These are phyloP conservation scores for Teleogryllus occipitalis DNA, from an alignment of 1,140 invertebrate genomes.

Conservation along the genomic window DNA sequence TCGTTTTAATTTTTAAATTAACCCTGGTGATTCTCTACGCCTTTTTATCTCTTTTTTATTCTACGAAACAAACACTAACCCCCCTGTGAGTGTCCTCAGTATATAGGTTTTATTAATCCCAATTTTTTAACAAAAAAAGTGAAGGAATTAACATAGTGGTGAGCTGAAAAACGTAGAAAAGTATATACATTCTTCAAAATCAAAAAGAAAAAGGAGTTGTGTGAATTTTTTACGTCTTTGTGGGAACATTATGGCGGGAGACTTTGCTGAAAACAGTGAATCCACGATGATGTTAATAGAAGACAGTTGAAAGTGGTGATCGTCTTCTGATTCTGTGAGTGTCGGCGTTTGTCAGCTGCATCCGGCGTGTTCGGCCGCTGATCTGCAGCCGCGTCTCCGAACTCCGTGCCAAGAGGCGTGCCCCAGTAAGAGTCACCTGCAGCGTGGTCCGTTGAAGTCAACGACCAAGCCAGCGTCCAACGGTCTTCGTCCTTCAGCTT, in stretches of 20 bases:
- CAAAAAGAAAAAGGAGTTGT: neutral
- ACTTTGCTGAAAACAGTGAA: neutral
- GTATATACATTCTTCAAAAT: neutral
- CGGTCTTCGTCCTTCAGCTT: too few species aligned
- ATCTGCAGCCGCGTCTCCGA: neutral
- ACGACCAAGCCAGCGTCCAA: neutral
- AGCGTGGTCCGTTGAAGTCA: neutral
- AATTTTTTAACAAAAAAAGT: too few species aligned
- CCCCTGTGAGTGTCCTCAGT: too few species aligned
- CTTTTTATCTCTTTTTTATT: neutral
- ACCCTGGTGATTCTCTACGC: neutral
- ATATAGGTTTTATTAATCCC: too few species aligned
- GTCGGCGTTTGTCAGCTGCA: neutral
- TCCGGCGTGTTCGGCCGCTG: neutral
- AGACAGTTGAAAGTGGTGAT: neutral
- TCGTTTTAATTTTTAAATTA: too few species aligned
- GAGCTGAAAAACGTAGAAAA: too few species aligned
- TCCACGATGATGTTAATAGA: neutral
- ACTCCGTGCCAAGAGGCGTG: too few species aligned
- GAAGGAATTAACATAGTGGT: too few species aligned
- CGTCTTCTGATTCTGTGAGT: neutral
- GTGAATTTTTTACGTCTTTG: neutral
- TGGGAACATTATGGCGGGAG: neutral
- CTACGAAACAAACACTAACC: neutral
- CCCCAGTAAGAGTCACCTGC: neutral